Evolutionary conservation across 1,140 invertebrate species (phyloP).

Genomic region (Gonatopus flavifemur): DNA sequence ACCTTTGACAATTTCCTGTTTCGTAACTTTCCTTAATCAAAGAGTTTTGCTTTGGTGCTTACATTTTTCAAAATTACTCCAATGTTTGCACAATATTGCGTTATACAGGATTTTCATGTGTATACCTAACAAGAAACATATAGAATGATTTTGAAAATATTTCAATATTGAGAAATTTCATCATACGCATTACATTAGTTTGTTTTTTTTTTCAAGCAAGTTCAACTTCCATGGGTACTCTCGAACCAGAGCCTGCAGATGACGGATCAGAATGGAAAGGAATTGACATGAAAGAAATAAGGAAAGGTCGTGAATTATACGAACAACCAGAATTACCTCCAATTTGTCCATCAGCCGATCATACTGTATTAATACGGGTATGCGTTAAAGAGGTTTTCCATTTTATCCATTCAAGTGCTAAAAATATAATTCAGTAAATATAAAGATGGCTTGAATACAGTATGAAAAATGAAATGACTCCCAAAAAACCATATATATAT

Average conservation of each 20-base stretch:
- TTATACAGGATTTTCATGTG: too few relatives aligned
- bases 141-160: neutral
- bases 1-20: too few relatives aligned
- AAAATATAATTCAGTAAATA: constrained; percentile 1
- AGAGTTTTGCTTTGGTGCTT: too few relatives aligned
- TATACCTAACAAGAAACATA: too few relatives aligned
- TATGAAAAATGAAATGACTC: neutral
- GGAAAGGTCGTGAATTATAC: constrained; percentile 41
- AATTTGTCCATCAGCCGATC: constrained; percentile 41
- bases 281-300: constrained; percentile 50
- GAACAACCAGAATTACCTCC: constrained; percentile 47
- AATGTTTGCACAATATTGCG: too few relatives aligned
- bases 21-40: too few relatives aligned
- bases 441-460: neutral
- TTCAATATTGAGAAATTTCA: neutral
- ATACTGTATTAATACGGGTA: constrained; percentile 52
- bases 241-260: constrained; percentile 37
- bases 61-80: too few relatives aligned
- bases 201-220: constrained; percentile 26
- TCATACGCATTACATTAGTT: neutral
- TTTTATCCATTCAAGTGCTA: neutral
- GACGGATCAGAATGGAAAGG: constrained; percentile 51
- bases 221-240: constrained; percentile 27
- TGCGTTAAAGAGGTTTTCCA: constrained; percentile 4
- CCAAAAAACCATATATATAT: constrained; percentile 2